A percentile compares a stretch with the other conserved stretches of the same genome.
phyloP scores from a whole-genome alignment of 1,140 invertebrate species.

The Archegozetes longisetosus region DNA sequence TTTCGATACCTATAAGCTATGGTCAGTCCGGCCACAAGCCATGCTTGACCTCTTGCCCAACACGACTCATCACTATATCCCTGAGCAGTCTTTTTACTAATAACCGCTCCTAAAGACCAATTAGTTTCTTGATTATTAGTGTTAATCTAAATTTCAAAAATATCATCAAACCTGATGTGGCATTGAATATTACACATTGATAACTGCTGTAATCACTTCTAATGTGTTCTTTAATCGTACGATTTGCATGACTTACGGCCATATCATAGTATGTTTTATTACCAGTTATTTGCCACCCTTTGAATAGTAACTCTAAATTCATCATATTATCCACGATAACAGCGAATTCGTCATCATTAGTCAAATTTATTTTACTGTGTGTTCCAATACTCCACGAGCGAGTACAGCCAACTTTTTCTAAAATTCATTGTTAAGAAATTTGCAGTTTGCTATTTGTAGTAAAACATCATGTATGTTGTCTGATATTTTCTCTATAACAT shows the following conservation, averaged over 20 bases:
- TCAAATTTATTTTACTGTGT: neutral
- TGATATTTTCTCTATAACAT: too few species aligned
- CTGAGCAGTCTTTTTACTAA: neutral
- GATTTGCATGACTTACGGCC: neutral
- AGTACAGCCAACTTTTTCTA: neutral
- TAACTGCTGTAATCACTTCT: neutral
- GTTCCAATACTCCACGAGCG: neutral
- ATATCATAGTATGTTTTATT: neutral
- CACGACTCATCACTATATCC: slow-evolving; percentile 2
- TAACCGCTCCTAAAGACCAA: too few species aligned
- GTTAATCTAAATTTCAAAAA: too few species aligned
- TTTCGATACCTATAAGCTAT: too few species aligned
- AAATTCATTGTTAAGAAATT: too few species aligned
- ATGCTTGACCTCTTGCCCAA: neutral
- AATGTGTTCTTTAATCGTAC: neutral
- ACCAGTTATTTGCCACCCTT: neutral
- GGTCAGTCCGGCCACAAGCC: neutral
- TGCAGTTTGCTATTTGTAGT: too few species aligned
- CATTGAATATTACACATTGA: neutral
- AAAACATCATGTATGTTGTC: too few species aligned
- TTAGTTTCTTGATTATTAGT: too few species aligned
- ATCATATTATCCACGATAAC: neutral
- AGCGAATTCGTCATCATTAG: neutral
- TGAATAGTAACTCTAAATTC: neutral
- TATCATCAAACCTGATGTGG: neutral